phyloP scores from a whole-genome alignment of 1,140 invertebrate species.

The Heliconius nattereri region DNA sequence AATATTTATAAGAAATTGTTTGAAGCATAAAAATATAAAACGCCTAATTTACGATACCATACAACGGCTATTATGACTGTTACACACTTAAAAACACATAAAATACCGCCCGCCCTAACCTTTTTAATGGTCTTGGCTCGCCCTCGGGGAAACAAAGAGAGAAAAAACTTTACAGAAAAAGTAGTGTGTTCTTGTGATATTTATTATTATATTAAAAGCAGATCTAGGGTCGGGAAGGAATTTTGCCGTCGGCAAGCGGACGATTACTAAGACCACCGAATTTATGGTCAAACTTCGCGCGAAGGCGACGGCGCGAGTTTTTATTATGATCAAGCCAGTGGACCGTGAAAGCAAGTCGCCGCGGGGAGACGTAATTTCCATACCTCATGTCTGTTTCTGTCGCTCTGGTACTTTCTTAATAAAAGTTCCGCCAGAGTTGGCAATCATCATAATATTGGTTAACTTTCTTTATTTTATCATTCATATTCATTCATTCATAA shows the following conservation, averaged over 20 bases:
- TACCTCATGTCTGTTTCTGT: constrained; percentile 79
- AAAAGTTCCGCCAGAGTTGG: constrained; percentile 58
- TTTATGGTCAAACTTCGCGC: constrained; percentile 82
- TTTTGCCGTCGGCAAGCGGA: constrained; percentile 71
- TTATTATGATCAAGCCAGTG: constrained; percentile 83
- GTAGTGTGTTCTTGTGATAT: constrained; percentile 74
- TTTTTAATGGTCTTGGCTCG: constrained; percentile 73
- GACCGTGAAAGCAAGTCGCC: constrained; percentile 81
- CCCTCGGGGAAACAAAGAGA: constrained; percentile 74
- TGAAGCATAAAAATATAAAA: constrained; percentile 14
- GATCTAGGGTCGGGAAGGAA: constrained; percentile 67
- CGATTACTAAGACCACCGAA: constrained; percentile 76
- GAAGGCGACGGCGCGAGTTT: constrained; percentile 80
- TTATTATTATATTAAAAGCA: constrained; percentile 79
- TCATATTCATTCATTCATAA: background rate
- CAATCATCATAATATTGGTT: background rate
- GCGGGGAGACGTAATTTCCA: constrained; percentile 77
- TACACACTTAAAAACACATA: constrained; percentile 67
- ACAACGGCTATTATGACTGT: constrained; percentile 63
- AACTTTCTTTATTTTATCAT: background rate
- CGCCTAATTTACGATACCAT: constrained; percentile 51
- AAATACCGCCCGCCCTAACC: constrained; percentile 64
- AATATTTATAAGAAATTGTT: constrained; percentile 13
- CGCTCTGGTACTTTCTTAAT: constrained; percentile 76
- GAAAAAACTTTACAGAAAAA: constrained; percentile 70